A percentile compares a stretch with the other conserved stretches of the same genome.
These are phyloP conservation scores for Sakesphorus luctuosus DNA, from an alignment of 2,113 vertebrate species.

Conservation along the genomic window DNA sequence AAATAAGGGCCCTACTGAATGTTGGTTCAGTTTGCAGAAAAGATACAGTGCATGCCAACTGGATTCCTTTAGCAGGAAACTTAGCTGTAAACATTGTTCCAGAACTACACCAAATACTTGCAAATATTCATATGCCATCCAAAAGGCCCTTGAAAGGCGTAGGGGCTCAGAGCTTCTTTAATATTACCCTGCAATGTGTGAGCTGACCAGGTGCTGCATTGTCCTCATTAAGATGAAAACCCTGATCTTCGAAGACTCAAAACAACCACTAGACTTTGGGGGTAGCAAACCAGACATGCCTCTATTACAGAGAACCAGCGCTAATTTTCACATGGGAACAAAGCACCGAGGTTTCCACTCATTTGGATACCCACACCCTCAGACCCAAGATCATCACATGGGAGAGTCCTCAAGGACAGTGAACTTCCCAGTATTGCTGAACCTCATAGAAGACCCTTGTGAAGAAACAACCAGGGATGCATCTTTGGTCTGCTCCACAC, in stretches of 20 bases:
- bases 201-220: not conserved
- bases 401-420: not conserved
- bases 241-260: not conserved
- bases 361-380: not conserved
- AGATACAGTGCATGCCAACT: not conserved
- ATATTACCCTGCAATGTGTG: not conserved
- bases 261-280: not conserved
- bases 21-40: not conserved
- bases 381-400: not conserved
- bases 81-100: not conserved
- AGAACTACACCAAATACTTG: not conserved
- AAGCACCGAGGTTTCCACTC: not conserved
- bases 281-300: not conserved
- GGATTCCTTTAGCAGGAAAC: not conserved
- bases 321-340: not conserved
- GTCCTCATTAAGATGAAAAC: not conserved
- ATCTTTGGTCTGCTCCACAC: not conserved
- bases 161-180: not conserved
- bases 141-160: not conserved
- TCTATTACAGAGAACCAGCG: not conserved
- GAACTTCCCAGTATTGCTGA: not conserved
- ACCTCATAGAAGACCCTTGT: not conserved
- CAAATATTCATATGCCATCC: not conserved
- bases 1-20: not conserved
- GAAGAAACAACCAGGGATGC: not conserved